Base-by-base conservation (phyloP, 2,797 vertebrate genomes). In the Molothrus ater region DNA sequence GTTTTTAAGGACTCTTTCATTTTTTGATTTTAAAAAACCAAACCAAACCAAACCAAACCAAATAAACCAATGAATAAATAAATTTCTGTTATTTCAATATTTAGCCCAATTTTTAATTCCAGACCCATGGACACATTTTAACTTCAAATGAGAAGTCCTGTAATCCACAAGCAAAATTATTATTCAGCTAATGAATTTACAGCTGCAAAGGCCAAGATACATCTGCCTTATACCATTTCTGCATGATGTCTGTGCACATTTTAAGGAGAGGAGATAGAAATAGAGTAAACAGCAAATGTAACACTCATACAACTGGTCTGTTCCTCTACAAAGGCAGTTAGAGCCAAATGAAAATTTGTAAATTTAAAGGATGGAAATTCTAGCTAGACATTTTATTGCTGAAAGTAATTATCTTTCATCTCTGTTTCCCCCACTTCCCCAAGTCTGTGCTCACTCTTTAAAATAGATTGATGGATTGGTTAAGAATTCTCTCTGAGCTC, bases 391-490 rank as follows among this genome's bases (percentile, higher is more conserved):
- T 68, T 89, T 89, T 88, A 24, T 57, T 86, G 20, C 45, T 95
- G 26, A 80, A 91, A 92, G 82, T 66, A 57, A 71, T 86, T 80
- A 40, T 45, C 19, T 84, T 87, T 83, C 66, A 70, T 72, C 26
- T 34, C 43, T 64, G 15, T 81, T 73, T 73, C n/a, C 50, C 28
- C 18, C 20, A 38, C 26, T 76, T 75, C 31, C 24, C 60, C 34
- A 38, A 66, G 48, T 85, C 60, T 86, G 60, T 60, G 7, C n/a
- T 88, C 16, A 50, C 31, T 80, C 36, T 95, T 76, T 83, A 91
- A 92, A 92, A 88, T 57, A 88, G 73, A 95, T 90, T 91, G 82
- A 95, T 72, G 83, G 69, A 91, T 72, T 53, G 71, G 82, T 88
- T 89, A 86, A 76, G 70, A 95, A 80, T 90, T 72, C 34, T 93